These are phyloP conservation scores for Malurus melanocephalus DNA, from an alignment of 2,113 vertebrate species.

Conservation along the genomic window DNA sequence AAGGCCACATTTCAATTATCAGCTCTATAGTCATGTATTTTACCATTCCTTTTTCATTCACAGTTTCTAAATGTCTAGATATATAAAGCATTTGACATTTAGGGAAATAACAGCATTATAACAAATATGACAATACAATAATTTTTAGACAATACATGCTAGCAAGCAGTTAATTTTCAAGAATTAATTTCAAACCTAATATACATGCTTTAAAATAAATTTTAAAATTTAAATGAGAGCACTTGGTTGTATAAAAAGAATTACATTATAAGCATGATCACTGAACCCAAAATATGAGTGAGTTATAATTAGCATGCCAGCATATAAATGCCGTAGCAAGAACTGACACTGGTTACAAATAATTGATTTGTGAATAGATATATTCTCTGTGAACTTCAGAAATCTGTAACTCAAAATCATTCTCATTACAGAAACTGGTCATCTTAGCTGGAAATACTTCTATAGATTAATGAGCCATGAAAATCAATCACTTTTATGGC, in stretches of 20 bases:
- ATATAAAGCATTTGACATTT: conserved; percentile 33
- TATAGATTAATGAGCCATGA: not conserved
- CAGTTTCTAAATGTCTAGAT: conserved; percentile 28
- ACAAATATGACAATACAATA: not conserved
- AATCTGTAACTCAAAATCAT: not conserved
- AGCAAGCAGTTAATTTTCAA: not conserved
- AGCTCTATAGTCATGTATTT: not conserved
- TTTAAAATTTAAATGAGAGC: conserved; percentile 24
- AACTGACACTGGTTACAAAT: not conserved
- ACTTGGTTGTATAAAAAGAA: not conserved
- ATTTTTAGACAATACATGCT: conserved; percentile 1
- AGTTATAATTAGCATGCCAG: not conserved
- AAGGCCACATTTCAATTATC: conserved; percentile 32
- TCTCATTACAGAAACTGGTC: not conserved
- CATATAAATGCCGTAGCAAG: not conserved
- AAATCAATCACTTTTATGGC: conserved; percentile 32
- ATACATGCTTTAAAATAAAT: not conserved
- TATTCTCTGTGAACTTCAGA: not conserved
- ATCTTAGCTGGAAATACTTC: not conserved
- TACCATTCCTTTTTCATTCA: not conserved
- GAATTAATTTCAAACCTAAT: not conserved
- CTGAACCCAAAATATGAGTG: not conserved
- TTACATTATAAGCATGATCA: not conserved
- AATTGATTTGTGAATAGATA: conserved; percentile 14
- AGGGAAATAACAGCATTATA: not conserved